These are phyloP conservation scores for Dryadula phaetusa DNA, from an alignment of 2,888 invertebrate genomes.

Conservation along the genomic window DNA sequence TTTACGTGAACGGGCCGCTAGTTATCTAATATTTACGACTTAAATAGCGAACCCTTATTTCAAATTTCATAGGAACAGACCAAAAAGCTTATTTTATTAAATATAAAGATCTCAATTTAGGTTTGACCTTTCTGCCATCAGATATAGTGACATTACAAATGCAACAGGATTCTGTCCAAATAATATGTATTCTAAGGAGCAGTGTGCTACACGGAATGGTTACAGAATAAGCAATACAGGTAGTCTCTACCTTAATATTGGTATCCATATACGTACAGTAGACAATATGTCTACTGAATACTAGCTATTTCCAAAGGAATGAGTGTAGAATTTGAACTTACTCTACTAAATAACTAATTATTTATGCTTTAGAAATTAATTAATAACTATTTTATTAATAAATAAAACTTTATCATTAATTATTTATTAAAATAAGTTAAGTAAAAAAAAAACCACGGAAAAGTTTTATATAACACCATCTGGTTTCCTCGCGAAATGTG, in stretches of 20 bases:
- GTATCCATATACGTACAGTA: not conserved
- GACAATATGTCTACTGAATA: not conserved
- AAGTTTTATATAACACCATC: constrained; percentile 2
- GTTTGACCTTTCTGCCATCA: not conserved
- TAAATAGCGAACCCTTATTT: no score
- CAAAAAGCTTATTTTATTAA: not conserved
- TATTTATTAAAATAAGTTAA: not conserved
- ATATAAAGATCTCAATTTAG: not conserved
- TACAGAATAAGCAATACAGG: not conserved
- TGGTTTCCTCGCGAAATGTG: constrained; percentile 16
- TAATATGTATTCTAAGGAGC: not conserved
- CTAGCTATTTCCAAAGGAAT: not conserved
- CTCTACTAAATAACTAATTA: no score
- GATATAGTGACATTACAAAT: not conserved
- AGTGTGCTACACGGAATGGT: not conserved
- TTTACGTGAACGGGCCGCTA: no score
- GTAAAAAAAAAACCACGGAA: not conserved
- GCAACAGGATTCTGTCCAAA: not conserved
- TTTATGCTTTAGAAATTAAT: no score
- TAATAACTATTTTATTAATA: not conserved
- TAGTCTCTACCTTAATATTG: constrained; percentile 1
- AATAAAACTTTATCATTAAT: not conserved
- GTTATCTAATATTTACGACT: no score
- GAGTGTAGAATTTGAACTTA: no score
- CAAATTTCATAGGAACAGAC: no score